Percentiles rank a stretch among this genome's conserved stretches.
Conservation (phyloP, 2,888 invertebrate genomes). For the Drosophila anomelani region DNA sequence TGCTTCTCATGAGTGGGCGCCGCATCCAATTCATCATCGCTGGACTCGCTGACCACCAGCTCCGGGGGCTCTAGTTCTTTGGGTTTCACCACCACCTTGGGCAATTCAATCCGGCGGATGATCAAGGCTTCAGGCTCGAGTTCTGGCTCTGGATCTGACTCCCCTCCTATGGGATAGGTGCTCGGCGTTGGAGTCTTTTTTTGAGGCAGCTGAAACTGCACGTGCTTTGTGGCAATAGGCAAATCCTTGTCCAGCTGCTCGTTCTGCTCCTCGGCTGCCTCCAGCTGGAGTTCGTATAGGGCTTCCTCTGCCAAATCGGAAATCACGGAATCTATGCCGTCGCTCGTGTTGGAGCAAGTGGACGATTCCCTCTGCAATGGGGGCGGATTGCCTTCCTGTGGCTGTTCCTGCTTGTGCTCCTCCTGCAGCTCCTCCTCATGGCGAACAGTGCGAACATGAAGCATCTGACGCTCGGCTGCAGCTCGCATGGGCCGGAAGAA, state of each 20-base stretch:
- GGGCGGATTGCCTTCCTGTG: slow-evolving; percentile 52
- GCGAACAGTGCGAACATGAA: slow-evolving; percentile 72
- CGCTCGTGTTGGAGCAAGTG: slow-evolving; percentile 81
- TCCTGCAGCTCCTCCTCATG: slow-evolving; percentile 73
- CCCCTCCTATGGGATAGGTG: slow-evolving; percentile 8
- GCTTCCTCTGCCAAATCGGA: slow-evolving; percentile 83
- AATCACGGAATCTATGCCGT: slow-evolving; percentile 82
- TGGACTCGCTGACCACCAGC: slow-evolving; percentile 13
- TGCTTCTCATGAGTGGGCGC: slow-evolving; percentile 73
- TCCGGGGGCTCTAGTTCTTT: slow-evolving; percentile 33
- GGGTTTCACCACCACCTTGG: slow-evolving; percentile 58
- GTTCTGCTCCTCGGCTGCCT: slow-evolving; percentile 74
- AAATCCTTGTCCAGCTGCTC: slow-evolving; percentile 36
- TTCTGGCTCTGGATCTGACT: slow-evolving; percentile 14
- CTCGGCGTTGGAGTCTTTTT: slow-evolving; percentile 29
- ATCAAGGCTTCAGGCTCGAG: slow-evolving; percentile 48
- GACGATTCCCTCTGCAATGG: slow-evolving; percentile 71
- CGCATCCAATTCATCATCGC: slow-evolving; percentile 46
- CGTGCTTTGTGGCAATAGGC: slow-evolving; percentile 44
- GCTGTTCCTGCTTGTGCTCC: slow-evolving; percentile 50
- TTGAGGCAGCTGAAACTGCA: slow-evolving; percentile 60
- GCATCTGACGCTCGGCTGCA: slow-evolving; percentile 76
- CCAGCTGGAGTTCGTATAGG: slow-evolving; percentile 77
- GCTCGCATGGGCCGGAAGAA: slow-evolving; percentile 72
- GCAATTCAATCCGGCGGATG: slow-evolving; percentile 70